Percentiles rank a stretch among this genome's conserved stretches.
Conservation (phyloP, 2,797 vertebrate species). For the Psittacula echo region DNA sequence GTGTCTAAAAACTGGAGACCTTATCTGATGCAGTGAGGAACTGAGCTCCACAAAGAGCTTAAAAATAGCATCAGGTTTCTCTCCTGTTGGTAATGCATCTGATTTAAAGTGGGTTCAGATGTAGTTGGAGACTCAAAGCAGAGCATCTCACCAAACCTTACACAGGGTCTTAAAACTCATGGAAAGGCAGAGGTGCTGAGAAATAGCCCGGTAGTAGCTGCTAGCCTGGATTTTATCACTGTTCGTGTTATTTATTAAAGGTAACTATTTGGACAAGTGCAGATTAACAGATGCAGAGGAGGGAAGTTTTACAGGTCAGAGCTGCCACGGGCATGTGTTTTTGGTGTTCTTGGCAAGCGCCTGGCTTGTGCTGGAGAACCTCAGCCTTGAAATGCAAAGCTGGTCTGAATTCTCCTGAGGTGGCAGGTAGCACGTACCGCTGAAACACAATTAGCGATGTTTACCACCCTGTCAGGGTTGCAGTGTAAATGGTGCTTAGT, state of each 20-base stretch:
- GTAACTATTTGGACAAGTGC: constrained; percentile 3
- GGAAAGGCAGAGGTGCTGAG: not conserved
- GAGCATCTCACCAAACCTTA: not conserved
- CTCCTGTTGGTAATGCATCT: not conserved
- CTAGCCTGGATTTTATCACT: not conserved
- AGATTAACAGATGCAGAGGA: not conserved
- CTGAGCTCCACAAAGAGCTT: not conserved
- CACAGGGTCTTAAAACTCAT: accelerated
- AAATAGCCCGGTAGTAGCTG: not conserved
- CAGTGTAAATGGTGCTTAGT: constrained; percentile 42
- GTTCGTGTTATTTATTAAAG: not conserved
- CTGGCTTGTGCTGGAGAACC: not conserved
- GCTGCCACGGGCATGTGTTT: not conserved
- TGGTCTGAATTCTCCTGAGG: constrained; percentile 10
- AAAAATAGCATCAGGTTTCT: not conserved
- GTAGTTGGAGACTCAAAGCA: not conserved
- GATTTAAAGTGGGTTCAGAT: not conserved
- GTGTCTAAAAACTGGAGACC: not conserved
- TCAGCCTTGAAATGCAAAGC: constrained; percentile 42
- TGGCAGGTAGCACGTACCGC: not conserved
- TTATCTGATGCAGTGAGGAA: constrained; percentile 20
- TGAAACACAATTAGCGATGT: constrained; percentile 47
- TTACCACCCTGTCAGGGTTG: constrained; percentile 9
- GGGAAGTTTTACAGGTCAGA: not conserved
- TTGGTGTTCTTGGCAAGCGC: not conserved